Conservation (phyloP, 2,113 vertebrate genomes). For the Toxostoma redivivum region DNA sequence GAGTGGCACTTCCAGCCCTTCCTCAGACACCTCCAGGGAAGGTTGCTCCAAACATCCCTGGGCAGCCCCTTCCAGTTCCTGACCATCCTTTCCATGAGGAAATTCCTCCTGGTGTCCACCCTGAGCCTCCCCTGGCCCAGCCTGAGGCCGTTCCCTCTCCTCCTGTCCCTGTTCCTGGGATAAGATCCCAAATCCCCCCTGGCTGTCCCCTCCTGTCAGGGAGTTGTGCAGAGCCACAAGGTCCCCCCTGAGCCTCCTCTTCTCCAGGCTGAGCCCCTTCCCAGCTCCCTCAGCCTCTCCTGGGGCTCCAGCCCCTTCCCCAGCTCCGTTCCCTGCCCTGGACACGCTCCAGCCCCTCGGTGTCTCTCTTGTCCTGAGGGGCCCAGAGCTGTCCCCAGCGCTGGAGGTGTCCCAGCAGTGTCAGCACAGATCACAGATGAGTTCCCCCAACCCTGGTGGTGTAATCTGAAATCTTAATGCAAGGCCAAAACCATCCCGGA, state of each 20-base stretch:
- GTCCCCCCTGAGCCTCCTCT: background rate
- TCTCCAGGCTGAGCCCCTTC: background rate
- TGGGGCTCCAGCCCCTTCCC: background rate
- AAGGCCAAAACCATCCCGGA: background rate
- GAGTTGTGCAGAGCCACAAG: background rate
- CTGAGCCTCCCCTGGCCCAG: fast-evolving
- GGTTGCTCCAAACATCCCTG: fast-evolving
- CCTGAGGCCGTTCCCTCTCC: background rate
- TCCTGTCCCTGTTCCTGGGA: background rate
- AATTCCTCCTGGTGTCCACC: fast-evolving
- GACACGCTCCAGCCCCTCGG: too few species aligned
- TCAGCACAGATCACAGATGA: background rate
- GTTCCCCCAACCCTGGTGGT: background rate
- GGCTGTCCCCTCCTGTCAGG: background rate
- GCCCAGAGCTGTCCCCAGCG: too few species aligned
- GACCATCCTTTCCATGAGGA: fast-evolving
- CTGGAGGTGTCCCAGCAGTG: background rate
- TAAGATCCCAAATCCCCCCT: background rate
- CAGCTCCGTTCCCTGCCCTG: background rate
- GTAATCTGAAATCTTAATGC: background rate
- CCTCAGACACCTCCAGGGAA: background rate
- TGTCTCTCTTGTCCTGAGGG: too few species aligned
- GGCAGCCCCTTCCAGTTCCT: fast-evolving
- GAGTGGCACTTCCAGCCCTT: fast-evolving
- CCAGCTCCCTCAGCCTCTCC: background rate